Conservation (phyloP, 2,113 vertebrate genomes). For the Ibidorhyncha struthersii region DNA sequence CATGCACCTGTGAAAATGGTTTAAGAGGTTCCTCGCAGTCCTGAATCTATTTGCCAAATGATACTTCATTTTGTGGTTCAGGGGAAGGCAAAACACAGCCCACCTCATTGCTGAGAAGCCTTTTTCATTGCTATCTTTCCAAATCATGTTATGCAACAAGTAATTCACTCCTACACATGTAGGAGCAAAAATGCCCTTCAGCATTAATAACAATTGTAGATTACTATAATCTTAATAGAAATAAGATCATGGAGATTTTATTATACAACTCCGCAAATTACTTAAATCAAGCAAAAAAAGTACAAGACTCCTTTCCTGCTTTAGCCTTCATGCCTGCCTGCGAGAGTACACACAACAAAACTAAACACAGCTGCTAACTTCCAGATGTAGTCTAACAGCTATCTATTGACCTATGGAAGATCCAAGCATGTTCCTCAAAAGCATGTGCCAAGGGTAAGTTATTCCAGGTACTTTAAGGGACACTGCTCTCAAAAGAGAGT, state of each 20-base stretch:
- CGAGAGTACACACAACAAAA: not conserved
- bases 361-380: not conserved
- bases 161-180: not conserved
- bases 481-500: not conserved
- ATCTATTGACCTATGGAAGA: not conserved
- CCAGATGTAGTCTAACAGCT: not conserved
- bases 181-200: not conserved
- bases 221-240: not conserved
- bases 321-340: not conserved
- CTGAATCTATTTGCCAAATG: not conserved
- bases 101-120: not conserved
- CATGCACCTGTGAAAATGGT: not conserved
- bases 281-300: not conserved
- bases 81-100: not conserved
- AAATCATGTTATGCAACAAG: not conserved
- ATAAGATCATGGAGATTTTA: not conserved
- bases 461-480: not conserved
- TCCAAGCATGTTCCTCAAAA: rapidly evolving
- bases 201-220: not conserved
- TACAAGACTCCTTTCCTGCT: not conserved
- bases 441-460: not conserved
- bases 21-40: not conserved
- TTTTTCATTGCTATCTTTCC: not conserved
- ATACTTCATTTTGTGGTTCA: not conserved
- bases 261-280: not conserved